Evolutionary conservation across 2,888 invertebrate genomes (phyloP), one percentile per base, ranked within the genome.

Genomic region (Amorpha juglandis): DNA sequence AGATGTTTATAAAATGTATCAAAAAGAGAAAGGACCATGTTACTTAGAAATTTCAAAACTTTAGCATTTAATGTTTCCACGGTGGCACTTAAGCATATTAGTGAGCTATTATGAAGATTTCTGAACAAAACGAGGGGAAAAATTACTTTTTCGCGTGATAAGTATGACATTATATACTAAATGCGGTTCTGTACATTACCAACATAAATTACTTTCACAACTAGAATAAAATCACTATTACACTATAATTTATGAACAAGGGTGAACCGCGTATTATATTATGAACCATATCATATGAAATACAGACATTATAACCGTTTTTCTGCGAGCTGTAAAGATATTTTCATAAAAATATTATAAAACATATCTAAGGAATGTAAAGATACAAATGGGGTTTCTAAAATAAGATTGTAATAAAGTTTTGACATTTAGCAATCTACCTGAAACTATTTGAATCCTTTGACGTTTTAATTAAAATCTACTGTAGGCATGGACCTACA

Each of bases 11-110:
- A 27, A 27, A 1, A 27, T 27, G 1, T 27, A 27, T 27, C 4
- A 27, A 27, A 27, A 3, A 27, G 4, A 27, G 4, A 27, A 27
- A 27, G 4, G 27, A 27, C 27, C 27, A 4, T 27, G 4, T 27
- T 27, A 27, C 1, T 27, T 27, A 27, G 27, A 27, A 27, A 27
- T 3, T 4, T 27, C 27, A 27, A 3, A 3, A 42, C 52, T 21
- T 51, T 64, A 52, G 38, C 42, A 58, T 65, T 65, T 62, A 62
- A 65, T 62, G 78, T 79, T 76, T 75, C 77, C 69, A 73, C 71
- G 71, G 70, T 71, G 76, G 75, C 78, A 80, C 83, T 82, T 78
- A 78, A 76, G 75, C 79, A 76, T 82, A 82, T 85, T 87, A 82
- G 69, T n/a, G n/a, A n/a, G n/a, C n/a, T n/a, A n/a, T n/a, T n/a